These are phyloP conservation scores for Macroglossus sobrinus DNA, from an alignment of 2,113 vertebrate species.

Conservation along the genomic window DNA sequence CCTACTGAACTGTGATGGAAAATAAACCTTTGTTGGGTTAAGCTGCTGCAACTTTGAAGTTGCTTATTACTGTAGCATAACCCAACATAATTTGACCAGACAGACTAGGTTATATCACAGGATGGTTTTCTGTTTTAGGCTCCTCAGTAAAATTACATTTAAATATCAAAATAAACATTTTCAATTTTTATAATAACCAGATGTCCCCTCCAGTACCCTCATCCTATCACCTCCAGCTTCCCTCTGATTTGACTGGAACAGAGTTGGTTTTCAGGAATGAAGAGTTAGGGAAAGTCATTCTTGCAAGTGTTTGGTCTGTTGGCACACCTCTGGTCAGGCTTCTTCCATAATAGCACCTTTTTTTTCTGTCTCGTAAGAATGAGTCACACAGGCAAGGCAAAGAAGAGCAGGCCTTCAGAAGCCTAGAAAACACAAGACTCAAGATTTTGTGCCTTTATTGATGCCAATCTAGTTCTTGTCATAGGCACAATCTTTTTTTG, in stretches of 20 bases:
- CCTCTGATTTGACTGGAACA: neutral
- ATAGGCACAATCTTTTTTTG: neutral
- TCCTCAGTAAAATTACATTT: neutral
- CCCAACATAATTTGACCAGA: neutral
- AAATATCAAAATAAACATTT: neutral
- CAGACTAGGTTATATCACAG: neutral
- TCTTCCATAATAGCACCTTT: neutral
- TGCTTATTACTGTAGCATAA: neutral
- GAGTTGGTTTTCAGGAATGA: neutral
- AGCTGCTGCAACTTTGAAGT: neutral
- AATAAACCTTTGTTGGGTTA: neutral
- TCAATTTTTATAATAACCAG: neutral
- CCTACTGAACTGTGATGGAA: neutral
- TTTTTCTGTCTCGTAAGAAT: neutral
- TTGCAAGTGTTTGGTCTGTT: neutral
- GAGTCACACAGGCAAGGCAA: neutral
- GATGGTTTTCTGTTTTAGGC: neutral
- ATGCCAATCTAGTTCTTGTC: slow-evolving; percentile 34
- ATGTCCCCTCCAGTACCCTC: neutral
- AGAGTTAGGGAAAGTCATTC: neutral
- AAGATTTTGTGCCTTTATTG: neutral
- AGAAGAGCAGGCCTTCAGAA: no score
- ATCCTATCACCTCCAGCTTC: neutral
- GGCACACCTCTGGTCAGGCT: neutral
- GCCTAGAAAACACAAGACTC: neutral